Percentiles rank a stretch among this genome's conserved stretches.
These are phyloP conservation scores for Dendrocincla tyrannina DNA, from an alignment of 2,797 vertebrate species.

Conservation along the genomic window DNA sequence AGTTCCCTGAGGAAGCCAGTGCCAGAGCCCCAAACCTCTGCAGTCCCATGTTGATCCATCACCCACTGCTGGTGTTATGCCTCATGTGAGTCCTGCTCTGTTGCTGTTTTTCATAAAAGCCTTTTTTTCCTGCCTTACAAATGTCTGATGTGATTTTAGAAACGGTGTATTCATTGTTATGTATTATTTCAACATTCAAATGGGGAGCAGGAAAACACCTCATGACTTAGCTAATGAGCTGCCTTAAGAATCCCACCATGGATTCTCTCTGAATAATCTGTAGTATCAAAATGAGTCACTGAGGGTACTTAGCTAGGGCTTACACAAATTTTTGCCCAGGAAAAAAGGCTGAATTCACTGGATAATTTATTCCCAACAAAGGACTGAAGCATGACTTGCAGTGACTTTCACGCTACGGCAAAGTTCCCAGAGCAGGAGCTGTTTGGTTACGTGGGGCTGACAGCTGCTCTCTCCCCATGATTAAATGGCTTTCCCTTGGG, in stretches of 20 bases:
- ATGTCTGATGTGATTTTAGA: neutral
- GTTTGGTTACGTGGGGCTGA: neutral
- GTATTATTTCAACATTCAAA: neutral
- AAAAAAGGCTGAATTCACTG: neutral
- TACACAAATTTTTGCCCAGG: neutral
- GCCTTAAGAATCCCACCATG: neutral
- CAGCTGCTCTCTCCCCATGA: conserved; percentile 20
- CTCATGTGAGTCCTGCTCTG: neutral
- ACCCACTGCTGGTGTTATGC: neutral
- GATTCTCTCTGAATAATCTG: neutral
- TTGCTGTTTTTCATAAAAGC: neutral
- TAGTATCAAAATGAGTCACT: neutral
- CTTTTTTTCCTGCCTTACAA: neutral
- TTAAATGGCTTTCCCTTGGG: conserved; percentile 31
- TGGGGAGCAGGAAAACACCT: neutral
- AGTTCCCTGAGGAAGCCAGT: neutral
- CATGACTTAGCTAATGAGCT: neutral
- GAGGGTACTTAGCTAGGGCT: neutral
- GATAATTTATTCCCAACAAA: conserved; percentile 3
- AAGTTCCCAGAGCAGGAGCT: neutral
- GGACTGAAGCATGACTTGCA: neutral
- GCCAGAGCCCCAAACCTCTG: neutral
- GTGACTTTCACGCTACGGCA: neutral
- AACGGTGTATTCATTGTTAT: neutral
- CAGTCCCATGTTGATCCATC: neutral